These are phyloP conservation scores for Synergus umbraculus DNA, from an alignment of 2,888 invertebrate species.

Conservation along the genomic window DNA sequence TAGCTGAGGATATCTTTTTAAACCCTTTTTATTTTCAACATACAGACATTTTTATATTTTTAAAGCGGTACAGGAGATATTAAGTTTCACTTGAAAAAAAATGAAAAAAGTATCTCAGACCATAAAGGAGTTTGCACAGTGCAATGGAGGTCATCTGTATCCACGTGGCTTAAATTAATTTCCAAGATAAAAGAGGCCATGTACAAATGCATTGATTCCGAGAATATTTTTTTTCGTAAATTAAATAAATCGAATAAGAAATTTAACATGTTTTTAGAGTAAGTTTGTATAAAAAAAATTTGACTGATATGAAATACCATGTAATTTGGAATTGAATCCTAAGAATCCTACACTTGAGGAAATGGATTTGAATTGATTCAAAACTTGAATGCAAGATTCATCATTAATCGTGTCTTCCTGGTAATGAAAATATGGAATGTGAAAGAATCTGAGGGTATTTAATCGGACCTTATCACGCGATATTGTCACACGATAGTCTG, in stretches of 20 bases:
- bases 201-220: not conserved
- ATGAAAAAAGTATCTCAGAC: not conserved
- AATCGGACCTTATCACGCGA: slow-evolving; percentile 68
- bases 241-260: too few relatives aligned
- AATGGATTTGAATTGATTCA: not conserved
- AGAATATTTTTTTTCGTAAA: too few relatives aligned
- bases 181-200: not conserved
- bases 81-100: too few relatives aligned
- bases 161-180: slow-evolving; percentile 33
- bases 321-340: too few relatives aligned
- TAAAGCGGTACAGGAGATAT: too few relatives aligned
- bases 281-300: too few relatives aligned
- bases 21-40: too few relatives aligned
- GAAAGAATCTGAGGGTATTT: slow-evolving; percentile 60
- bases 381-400: slow-evolving; percentile 22
- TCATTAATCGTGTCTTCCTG: slow-evolving; percentile 50
- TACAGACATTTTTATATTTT: too few relatives aligned
- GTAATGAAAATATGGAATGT: slow-evolving; percentile 58
- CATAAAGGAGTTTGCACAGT: not conserved
- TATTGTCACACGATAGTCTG: slow-evolving; percentile 49
- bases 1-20: too few relatives aligned
- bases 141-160: not conserved
- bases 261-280: too few relatives aligned
- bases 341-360: too few relatives aligned
- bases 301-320: too few relatives aligned